These are phyloP conservation scores for Cephus sareptanus DNA, from an alignment of 2,888 invertebrate species.

Conservation along the genomic window DNA sequence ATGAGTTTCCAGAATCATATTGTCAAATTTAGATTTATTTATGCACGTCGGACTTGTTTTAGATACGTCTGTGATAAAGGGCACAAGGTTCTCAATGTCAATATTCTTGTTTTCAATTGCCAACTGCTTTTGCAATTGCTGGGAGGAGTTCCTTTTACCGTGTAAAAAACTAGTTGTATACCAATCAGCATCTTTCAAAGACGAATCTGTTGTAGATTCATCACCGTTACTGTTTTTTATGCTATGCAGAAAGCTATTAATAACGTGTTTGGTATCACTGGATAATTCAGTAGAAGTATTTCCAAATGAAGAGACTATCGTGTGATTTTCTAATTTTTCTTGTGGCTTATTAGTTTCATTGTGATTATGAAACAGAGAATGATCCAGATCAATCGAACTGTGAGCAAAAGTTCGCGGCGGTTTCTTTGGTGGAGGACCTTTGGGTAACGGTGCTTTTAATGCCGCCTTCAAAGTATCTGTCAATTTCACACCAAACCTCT, in stretches of 20 bases:
- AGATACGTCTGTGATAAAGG: not conserved
- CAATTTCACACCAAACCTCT: conserved; percentile 39
- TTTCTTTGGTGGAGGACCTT: conserved; percentile 80
- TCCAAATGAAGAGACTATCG: not conserved
- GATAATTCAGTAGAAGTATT: not conserved
- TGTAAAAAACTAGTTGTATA: conserved; percentile 12
- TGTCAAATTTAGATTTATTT: not conserved
- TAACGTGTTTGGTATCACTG: not conserved
- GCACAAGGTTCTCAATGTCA: not conserved
- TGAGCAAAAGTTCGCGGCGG: conserved; percentile 76
- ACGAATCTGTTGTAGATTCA: not conserved
- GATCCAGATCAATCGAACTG: conserved; percentile 35
- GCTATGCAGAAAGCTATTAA: conserved; percentile 7
- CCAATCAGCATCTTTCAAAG: not conserved
- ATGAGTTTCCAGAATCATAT: not conserved
- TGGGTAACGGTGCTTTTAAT: conserved; percentile 75
- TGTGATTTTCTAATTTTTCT: conserved; percentile 5
- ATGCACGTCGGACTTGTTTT: not conserved
- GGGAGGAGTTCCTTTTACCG: not conserved
- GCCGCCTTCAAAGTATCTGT: conserved; percentile 75
- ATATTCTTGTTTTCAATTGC: not conserved
- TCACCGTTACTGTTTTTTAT: not conserved
- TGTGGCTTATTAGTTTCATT: conserved; percentile 14
- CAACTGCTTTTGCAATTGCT: conserved; percentile 12
- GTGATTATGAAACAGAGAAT: conserved; percentile 15